A percentile compares a stretch with the other conserved stretches of the same genome.
phyloP scores from a whole-genome alignment of 1,140 invertebrate genomes.

The Bombus difficillimus region DNA sequence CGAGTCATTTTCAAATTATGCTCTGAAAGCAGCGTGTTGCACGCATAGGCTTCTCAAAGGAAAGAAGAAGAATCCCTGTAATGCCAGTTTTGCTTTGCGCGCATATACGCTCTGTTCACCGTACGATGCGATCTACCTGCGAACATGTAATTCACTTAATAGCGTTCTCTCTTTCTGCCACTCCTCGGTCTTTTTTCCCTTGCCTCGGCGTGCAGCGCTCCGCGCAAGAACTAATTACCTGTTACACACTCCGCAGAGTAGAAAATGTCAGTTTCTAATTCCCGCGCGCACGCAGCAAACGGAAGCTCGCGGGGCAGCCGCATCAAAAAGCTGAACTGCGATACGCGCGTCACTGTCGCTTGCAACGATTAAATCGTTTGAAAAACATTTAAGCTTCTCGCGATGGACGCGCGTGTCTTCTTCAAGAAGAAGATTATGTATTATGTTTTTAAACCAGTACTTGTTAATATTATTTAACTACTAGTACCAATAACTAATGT shows the following conservation, averaged over 20 bases:
- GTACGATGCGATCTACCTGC: constrained; percentile 44
- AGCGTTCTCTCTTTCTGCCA: constrained; percentile 50
- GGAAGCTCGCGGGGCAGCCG: background rate
- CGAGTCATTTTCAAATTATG: constrained; percentile 31
- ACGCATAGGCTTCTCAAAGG: background rate
- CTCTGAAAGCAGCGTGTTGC: background rate
- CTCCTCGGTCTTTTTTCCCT: constrained; percentile 33
- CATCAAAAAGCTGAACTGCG: background rate
- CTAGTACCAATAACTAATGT: too few species aligned
- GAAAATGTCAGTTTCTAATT: constrained; percentile 70
- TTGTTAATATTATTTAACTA: background rate
- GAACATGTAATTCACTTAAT: constrained; percentile 69
- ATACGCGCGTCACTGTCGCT: background rate
- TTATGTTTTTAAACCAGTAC: background rate
- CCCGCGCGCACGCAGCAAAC: constrained; percentile 19
- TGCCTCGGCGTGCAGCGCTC: constrained; percentile 14
- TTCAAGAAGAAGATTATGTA: background rate
- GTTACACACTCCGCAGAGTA: constrained; percentile 74
- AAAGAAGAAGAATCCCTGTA: constrained; percentile 20
- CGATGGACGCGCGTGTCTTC: background rate
- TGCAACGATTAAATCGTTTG: background rate
- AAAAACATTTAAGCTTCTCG: background rate
- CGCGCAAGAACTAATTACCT: constrained; percentile 69
- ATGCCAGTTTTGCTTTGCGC: constrained; percentile 48
- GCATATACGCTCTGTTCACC: constrained; percentile 19